Conservation (phyloP, 2,797 vertebrate species). For the Sebastes steindachneri region DNA sequence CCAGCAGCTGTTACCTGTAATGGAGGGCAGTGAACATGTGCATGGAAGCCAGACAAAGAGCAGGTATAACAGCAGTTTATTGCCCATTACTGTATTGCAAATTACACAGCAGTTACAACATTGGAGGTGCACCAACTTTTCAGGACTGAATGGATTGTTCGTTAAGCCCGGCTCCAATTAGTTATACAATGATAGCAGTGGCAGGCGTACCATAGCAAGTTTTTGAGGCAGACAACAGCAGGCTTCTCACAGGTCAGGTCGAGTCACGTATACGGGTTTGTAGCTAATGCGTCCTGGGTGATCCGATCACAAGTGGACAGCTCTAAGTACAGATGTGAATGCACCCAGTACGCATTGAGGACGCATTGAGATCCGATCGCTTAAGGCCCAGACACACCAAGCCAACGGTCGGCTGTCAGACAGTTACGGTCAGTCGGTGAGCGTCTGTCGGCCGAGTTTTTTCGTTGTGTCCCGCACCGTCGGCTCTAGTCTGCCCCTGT, state of each 20-base stretch:
- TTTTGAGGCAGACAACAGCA: not conserved
- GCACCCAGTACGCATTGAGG: too few relatives aligned
- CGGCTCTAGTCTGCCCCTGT: too few relatives aligned
- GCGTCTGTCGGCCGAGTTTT: too few relatives aligned
- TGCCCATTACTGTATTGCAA: not conserved
- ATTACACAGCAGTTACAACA: not conserved
- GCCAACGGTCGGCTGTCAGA: too few relatives aligned
- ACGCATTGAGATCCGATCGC: too few relatives aligned
- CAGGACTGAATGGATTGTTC: not conserved
- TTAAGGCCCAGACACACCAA: too few relatives aligned
- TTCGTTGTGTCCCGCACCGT: too few relatives aligned
- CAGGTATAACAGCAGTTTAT: not conserved
- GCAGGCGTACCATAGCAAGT: not conserved
- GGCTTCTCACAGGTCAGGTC: fast-evolving
- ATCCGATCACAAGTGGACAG: too few relatives aligned
- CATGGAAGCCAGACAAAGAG: not conserved
- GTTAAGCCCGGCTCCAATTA: not conserved
- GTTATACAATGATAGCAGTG: not conserved
- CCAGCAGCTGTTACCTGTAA: constrained; percentile 45
- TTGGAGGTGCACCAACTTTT: not conserved
- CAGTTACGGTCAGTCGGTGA: fast-evolving
- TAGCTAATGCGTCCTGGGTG: not conserved
- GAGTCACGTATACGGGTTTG: not conserved
- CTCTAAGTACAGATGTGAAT: too few relatives aligned
- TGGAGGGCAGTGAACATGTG: not conserved